These are phyloP conservation scores for Ascaphus truei DNA, from an alignment of 2,113 vertebrate species.

Conservation along the genomic window DNA sequence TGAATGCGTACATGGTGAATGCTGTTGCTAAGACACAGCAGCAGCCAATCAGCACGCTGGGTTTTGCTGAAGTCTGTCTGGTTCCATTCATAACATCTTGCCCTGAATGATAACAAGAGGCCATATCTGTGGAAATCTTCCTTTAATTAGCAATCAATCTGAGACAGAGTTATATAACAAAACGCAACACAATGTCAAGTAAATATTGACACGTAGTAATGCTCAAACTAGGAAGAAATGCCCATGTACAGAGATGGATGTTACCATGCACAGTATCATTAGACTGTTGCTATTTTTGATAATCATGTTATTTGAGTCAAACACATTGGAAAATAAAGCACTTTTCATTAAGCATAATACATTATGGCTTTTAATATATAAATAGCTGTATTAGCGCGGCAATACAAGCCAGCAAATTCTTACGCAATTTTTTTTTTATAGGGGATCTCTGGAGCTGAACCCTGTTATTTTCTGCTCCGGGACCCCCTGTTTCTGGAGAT, in stretches of 20 bases:
- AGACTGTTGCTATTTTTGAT: neutral
- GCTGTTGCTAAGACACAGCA: neutral
- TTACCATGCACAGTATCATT: neutral
- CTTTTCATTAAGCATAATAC: too few relatives aligned
- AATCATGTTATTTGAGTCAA: too few relatives aligned
- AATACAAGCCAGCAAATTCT: too few relatives aligned
- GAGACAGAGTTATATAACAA: neutral
- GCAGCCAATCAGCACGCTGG: slow-evolving; percentile 11
- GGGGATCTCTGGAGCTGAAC: too few relatives aligned
- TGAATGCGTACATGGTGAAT: neutral
- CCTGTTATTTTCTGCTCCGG: too few relatives aligned
- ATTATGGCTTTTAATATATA: too few relatives aligned
- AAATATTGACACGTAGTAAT: neutral
- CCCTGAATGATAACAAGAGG: slow-evolving; percentile 24
- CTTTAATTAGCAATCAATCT: neutral
- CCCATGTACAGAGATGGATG: neutral
- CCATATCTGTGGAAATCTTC: neutral
- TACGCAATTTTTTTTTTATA: too few relatives aligned
- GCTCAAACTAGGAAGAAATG: neutral
- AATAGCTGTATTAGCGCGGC: too few relatives aligned
- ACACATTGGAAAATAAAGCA: too few relatives aligned
- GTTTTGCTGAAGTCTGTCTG: slow-evolving; percentile 18
- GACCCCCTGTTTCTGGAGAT: too few relatives aligned
- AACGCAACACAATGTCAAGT: neutral
- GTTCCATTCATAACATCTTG: neutral